Conservation (phyloP, 1,140 invertebrate genomes). For the Zaprionus inermis region DNA sequence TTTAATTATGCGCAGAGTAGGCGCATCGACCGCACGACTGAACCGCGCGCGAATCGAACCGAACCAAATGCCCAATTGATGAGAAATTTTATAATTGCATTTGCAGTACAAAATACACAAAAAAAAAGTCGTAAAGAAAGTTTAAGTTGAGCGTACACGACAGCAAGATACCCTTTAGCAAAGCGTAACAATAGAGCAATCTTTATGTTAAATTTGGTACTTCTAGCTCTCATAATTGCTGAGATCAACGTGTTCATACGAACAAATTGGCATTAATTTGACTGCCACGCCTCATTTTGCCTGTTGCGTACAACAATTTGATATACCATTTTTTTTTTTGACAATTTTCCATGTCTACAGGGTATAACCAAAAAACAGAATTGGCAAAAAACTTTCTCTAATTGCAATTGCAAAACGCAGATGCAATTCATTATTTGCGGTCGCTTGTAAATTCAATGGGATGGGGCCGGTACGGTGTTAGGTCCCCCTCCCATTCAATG, state of each 20-base stretch:
- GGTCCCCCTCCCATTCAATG: too few relatives aligned
- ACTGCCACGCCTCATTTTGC: too few relatives aligned
- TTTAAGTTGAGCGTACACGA: not conserved
- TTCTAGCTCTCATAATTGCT: not conserved
- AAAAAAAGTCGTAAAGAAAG: constrained; percentile 16
- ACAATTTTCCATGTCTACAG: not conserved
- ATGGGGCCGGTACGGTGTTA: too few relatives aligned
- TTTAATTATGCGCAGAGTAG: constrained; percentile 75
- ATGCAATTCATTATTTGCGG: constrained; percentile 76
- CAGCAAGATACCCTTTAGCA: not conserved
- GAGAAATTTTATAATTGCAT: constrained; percentile 82
- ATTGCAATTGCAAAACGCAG: constrained; percentile 70
- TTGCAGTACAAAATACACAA: constrained; percentile 37
- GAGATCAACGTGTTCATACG: not conserved
- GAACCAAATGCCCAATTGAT: constrained; percentile 66
- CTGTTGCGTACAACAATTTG: too few relatives aligned
- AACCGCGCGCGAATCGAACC: constrained; percentile 56
- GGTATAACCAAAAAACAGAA: constrained; percentile 15
- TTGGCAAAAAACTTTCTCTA: constrained; percentile 37
- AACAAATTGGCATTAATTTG: not conserved
- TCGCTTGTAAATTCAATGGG: constrained; percentile 34
- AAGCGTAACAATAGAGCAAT: not conserved
- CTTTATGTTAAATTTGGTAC: not conserved
- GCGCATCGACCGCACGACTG: constrained; percentile 58
- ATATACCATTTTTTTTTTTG: too few relatives aligned